These are phyloP conservation scores for Sceliomorpha sp. DNA, from an alignment of 2,888 invertebrate species.

Conservation along the genomic window DNA sequence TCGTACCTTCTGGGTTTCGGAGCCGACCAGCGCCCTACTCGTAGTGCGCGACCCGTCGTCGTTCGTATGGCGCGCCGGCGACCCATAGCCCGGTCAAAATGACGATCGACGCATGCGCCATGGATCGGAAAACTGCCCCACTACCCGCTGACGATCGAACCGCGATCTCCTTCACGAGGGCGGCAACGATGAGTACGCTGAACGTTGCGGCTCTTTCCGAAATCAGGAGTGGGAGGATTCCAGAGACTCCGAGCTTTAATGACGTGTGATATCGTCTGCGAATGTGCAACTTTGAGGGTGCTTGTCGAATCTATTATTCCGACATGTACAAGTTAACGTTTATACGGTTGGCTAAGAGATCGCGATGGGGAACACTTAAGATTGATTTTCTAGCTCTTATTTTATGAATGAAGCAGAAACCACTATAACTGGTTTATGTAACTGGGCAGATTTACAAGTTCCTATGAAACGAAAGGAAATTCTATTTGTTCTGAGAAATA, in stretches of 20 bases:
- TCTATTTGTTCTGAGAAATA: too few species aligned
- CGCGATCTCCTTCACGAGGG: constrained; percentile 29
- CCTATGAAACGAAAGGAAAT: too few species aligned
- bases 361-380: too few species aligned
- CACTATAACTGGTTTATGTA: too few species aligned
- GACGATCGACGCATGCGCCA: constrained; percentile 72
- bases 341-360: too few species aligned
- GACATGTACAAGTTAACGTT: neutral
- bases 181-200: constrained; percentile 21
- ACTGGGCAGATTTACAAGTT: too few species aligned
- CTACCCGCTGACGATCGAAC: neutral
- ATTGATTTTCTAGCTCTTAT: too few species aligned
- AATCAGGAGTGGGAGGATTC: constrained; percentile 31
- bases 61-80: constrained; percentile 83
- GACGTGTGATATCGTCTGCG: constrained; percentile 20
- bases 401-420: too few species aligned
- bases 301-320: constrained; percentile 7
- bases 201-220: constrained; percentile 37
- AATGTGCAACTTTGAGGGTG: constrained; percentile 22
- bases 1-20: constrained; percentile 70
- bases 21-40: constrained; percentile 82
- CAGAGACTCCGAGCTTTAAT: constrained; percentile 25
- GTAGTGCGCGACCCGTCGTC: constrained; percentile 83
- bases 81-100: constrained; percentile 76
- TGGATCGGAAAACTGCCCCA: constrained; percentile 59